Evolutionary conservation across 2,797 vertebrate species (phyloP).

Genomic region (Vireo griseus): DNA sequence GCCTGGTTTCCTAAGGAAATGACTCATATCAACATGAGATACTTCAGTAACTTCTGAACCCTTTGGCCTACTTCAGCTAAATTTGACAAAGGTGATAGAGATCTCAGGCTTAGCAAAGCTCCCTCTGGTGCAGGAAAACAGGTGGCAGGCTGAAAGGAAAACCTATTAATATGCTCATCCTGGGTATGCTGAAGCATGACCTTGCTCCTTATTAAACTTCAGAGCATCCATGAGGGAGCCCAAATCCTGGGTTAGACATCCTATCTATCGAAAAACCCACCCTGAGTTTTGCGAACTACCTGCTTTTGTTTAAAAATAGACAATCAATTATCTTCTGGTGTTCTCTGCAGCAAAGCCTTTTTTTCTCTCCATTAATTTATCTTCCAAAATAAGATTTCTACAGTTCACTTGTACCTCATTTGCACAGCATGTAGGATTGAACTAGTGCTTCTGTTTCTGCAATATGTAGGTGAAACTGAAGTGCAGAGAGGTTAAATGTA

Average conservation of each 20-base stretch:
- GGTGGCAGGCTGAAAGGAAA: neutral
- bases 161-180: neutral
- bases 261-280: neutral
- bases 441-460: neutral
- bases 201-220: neutral
- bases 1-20: neutral
- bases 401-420: neutral
- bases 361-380: neutral
- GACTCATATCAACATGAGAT: neutral
- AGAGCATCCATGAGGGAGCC: neutral
- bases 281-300: accelerated
- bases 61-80: neutral
- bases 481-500: neutral
- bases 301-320: neutral
- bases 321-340: accelerated
- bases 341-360: neutral
- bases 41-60: neutral
- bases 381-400: neutral
- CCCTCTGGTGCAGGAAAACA: neutral
- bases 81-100: neutral
- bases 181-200: neutral
- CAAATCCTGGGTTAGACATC: neutral
- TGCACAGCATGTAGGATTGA: neutral
- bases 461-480: neutral
- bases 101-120: neutral